These are phyloP conservation scores for Axea sp. DNA, from an alignment of 2,888 invertebrate genomes.

Conservation along the genomic window DNA sequence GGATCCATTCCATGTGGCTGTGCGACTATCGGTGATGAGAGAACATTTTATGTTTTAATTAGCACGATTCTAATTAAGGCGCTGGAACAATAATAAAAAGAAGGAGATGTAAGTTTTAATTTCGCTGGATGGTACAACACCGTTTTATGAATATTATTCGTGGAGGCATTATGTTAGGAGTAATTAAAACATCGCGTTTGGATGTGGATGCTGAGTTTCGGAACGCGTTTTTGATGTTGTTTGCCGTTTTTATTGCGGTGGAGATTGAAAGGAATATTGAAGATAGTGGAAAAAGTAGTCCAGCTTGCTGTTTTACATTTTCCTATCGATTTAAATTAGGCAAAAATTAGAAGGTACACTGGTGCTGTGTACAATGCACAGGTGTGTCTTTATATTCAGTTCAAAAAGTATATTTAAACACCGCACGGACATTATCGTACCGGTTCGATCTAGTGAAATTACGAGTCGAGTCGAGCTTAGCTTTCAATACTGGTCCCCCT, in stretches of 20 bases:
- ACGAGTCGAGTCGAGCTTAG: too few relatives aligned
- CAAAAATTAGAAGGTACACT: too few relatives aligned
- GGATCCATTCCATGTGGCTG: not conserved
- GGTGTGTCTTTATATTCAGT: too few relatives aligned
- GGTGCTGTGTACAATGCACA: too few relatives aligned
- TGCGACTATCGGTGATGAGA: conserved; percentile 32
- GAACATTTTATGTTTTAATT: conserved; percentile 44
- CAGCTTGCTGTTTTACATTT: too few relatives aligned
- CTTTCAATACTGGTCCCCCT: too few relatives aligned
- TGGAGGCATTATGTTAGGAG: conserved; percentile 26
- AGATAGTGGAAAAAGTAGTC: not conserved
- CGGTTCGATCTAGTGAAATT: too few relatives aligned
- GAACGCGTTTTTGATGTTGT: not conserved
- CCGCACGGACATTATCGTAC: too few relatives aligned
- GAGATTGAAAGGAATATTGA: not conserved
- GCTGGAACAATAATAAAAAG: conserved; percentile 35
- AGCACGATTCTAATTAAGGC: conserved; percentile 43
- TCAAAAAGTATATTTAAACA: too few relatives aligned
- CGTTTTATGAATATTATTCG: conserved; percentile 41
- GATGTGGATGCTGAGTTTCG: conserved; percentile 6
- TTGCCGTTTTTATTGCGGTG: not conserved
- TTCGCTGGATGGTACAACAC: conserved; percentile 6
- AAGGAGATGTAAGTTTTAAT: conserved; percentile 36
- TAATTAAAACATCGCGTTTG: conserved; percentile 41
- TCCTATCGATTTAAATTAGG: too few relatives aligned